phyloP scores from a whole-genome alignment of 2,888 invertebrate species.

The Coenonympha arcania region DNA sequence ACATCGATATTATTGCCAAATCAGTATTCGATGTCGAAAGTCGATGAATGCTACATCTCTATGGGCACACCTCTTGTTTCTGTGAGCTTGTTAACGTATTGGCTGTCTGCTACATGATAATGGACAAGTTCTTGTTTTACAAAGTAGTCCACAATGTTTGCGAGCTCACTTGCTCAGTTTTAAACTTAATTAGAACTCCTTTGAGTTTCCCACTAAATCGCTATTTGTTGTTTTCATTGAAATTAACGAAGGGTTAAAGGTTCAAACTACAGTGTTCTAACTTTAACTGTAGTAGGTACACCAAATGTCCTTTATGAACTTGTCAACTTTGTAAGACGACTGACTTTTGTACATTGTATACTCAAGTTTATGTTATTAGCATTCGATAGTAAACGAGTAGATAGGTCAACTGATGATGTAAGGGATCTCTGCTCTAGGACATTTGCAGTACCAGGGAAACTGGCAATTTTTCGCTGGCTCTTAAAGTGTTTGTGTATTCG shows the following conservation, averaged over 20 bases:
- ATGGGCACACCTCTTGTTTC: conserved; percentile 1
- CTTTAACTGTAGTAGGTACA: too few relatives aligned
- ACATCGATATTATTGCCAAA: background rate
- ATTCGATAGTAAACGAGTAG: too few relatives aligned
- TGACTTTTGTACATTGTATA: too few relatives aligned
- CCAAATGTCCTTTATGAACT: too few relatives aligned
- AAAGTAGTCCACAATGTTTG: background rate
- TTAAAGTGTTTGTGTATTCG: too few relatives aligned
- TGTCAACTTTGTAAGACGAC: too few relatives aligned
- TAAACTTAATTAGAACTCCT: conserved; percentile 6
- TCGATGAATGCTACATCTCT: background rate
- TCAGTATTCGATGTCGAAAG: background rate
- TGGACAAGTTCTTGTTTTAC: conserved; percentile 8
- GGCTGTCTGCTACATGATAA: conserved; percentile 13
- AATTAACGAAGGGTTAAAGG: background rate
- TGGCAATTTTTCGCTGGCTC: too few relatives aligned
- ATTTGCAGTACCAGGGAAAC: too few relatives aligned
- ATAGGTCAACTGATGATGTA: too few relatives aligned
- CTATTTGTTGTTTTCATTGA: conserved; percentile 1
- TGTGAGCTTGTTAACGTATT: conserved; percentile 46
- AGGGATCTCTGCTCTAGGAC: too few relatives aligned
- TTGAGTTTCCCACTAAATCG: conserved; percentile 3
- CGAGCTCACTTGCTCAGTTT: background rate
- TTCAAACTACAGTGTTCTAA: too few relatives aligned
- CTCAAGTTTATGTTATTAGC: too few relatives aligned